Evolutionary conservation across 2,113 vertebrate genomes (phyloP).

Genomic region (Colistium nudipinnis): DNA sequence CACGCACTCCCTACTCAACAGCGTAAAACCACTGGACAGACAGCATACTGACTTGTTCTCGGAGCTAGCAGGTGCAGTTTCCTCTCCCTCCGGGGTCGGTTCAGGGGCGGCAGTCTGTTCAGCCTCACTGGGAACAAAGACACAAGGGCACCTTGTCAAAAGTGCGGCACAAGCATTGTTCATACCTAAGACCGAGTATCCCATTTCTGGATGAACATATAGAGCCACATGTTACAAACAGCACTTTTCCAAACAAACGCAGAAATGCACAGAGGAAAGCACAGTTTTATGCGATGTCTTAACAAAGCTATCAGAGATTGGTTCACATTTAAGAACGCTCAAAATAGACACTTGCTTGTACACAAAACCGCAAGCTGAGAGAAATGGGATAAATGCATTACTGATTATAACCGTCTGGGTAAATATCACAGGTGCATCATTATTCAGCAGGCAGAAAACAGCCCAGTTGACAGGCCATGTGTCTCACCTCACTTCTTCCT

Average conservation of each 20-base stretch:
- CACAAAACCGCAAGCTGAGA: neutral
- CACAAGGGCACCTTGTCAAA: conserved; percentile 17
- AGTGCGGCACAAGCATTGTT: neutral
- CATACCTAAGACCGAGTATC: neutral
- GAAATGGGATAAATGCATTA: neutral
- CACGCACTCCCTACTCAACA: no score
- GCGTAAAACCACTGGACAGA: neutral
- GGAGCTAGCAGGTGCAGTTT: conserved; percentile 91
- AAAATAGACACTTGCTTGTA: no score
- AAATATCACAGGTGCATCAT: neutral
- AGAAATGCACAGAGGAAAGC: neutral
- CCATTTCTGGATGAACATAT: neutral
- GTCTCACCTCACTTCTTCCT: conserved; percentile 92
- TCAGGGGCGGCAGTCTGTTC: conserved; percentile 93
- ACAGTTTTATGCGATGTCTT: neutral
- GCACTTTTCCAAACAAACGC: neutral
- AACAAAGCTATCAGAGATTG: neutral
- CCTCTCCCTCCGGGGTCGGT: conserved; percentile 93
- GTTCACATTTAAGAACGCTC: neutral
- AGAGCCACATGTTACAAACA: neutral
- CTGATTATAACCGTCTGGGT: neutral
- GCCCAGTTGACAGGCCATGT: conserved; percentile 6
- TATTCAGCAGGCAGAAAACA: neutral
- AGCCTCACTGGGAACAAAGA: conserved; percentile 86
- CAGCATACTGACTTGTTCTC: conserved; percentile 93